Evolutionary conservation across 1,140 invertebrate species (phyloP).

Genomic region (Heliconius melpomene): DNA sequence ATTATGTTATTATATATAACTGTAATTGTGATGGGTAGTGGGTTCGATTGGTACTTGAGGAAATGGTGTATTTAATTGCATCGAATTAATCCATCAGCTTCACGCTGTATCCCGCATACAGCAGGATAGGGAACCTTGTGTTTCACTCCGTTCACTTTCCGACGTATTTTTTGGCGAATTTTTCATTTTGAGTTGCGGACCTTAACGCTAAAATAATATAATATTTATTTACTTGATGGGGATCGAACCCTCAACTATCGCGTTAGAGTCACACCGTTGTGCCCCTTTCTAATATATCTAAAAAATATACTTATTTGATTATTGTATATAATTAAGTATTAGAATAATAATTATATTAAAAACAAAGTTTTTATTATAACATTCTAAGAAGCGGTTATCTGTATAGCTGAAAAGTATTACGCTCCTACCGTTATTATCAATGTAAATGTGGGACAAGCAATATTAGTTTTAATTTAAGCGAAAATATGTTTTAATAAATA

Average conservation of each 20-base stretch:
- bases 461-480: neutral
- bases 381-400: neutral
- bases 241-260: too few relatives aligned
- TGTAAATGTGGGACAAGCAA: neutral
- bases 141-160: too few relatives aligned
- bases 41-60: too few relatives aligned
- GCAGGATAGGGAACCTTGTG: too few relatives aligned
- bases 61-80: too few relatives aligned
- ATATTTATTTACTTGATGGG: too few relatives aligned
- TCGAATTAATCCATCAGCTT: too few relatives aligned
- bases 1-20: constrained; percentile 16
- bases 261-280: too few relatives aligned
- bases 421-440: constrained; percentile 8
- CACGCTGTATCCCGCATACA: too few relatives aligned
- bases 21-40: neutral
- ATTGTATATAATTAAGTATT: neutral
- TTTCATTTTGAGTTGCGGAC: too few relatives aligned
- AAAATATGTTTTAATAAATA: neutral
- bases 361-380: neutral
- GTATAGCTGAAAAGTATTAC: neutral
- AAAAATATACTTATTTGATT: neutral
- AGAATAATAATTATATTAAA: neutral
- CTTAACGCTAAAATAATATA: too few relatives aligned
- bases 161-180: too few relatives aligned
- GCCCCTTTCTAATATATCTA: neutral